Evolutionary conservation across 2,888 invertebrate species (phyloP), one percentile per base, ranked within the genome.

Genomic region (Aethes cnicana): DNA sequence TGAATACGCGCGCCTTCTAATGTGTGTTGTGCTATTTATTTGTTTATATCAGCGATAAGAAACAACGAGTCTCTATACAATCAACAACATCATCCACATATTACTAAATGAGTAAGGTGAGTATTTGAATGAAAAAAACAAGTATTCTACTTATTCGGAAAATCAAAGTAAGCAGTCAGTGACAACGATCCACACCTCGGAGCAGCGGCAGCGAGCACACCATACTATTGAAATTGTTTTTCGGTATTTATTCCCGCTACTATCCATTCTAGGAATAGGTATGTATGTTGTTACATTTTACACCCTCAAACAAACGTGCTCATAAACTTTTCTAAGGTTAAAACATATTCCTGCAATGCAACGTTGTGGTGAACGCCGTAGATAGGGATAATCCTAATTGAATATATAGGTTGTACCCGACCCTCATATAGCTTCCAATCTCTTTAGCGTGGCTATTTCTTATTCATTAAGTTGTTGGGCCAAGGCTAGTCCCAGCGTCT

Each of bases 311-410:
- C 41, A 33, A 0, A n/a, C 26, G 18, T 30, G n/a, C n/a, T 20
- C 41, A 47, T 20, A 41, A 42, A 41, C 41, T 42, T 48, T 28
- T n/a, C 17, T 33, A 20, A 33, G 44, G 23, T 28, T 28, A 7
- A 41, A 41, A 23, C 14, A 23, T 9, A 23, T 6, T 44, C 17
- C 33, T n/a, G n/a, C n/a, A n/a, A 25, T 25, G 23, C 14, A 23
- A 16, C 23, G 11, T 21, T 12, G n/a, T 16, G 39, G 25, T 32
- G 43, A 6, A 20, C 42, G 42, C 57, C 52, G 32, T 47, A 64
- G 68, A 71, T 68, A 64, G 62, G 59, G 53, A 49, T 53, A 60
- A 65, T 61, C 60, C 64, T 66, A 68, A 68, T 71, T 66, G 66
- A 69, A 68, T 69, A 46, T 49, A 49, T 49, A 49, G 49, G 26